These are phyloP conservation scores for Steinernema khuongi DNA, from an alignment of 1,140 invertebrate genomes.

Conservation along the genomic window DNA sequence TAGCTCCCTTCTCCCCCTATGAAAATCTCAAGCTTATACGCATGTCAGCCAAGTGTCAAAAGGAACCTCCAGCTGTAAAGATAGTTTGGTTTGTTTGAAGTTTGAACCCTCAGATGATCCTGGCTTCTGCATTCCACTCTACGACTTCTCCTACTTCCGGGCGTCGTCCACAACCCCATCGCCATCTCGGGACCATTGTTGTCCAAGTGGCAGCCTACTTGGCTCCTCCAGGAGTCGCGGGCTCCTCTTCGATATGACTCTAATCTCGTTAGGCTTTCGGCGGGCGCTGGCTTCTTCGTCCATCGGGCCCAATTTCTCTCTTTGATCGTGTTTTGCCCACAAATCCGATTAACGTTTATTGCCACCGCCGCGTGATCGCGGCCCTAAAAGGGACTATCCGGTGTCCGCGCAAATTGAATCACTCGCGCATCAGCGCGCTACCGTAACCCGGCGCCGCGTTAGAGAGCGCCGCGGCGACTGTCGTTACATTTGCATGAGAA, in stretches of 20 bases:
- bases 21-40: no score
- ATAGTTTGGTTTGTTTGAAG: no score
- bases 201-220: no score
- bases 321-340: constrained; percentile 14
- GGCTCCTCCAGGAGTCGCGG: no score
- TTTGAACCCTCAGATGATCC: no score
- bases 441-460: background rate
- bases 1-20: no score
- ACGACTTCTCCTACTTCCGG: no score
- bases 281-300: background rate
- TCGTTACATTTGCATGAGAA: background rate
- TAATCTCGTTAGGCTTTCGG: constrained; percentile 10
- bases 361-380: constrained; percentile 10
- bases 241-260: background rate
- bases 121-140: no score
- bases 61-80: no score
- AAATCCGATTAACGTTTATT: constrained; percentile 17
- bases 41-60: no score
- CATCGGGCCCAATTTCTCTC: constrained; percentile 9
- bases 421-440: constrained; percentile 9
- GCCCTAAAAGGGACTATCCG: constrained; percentile 14
- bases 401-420: constrained; percentile 8
- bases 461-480: background rate
- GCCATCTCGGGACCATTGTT: no score
- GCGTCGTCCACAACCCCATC: no score